Evolutionary conservation across 2,888 invertebrate species (phyloP), one percentile per base, ranked within the genome.

Genomic region (Melieria crassipennis): DNA sequence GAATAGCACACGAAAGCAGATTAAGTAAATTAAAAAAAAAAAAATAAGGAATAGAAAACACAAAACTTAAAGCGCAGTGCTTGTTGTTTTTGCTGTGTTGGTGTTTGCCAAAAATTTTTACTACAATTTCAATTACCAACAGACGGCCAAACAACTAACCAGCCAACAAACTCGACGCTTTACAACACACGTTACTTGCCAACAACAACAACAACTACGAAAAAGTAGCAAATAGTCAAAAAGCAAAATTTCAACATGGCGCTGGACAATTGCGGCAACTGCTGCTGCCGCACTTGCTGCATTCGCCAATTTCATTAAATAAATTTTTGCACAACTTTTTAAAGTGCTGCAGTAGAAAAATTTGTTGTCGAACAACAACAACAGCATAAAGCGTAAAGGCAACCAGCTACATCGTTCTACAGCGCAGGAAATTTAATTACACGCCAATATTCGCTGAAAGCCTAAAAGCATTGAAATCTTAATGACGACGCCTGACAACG

Each of bases 231-330:
- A 52, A 5, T 4, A 52, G 13, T 52, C 13, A 52, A 52, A n/a
- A 30, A n/a, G 42, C 50, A 55, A 50, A 65, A 65, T 56, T 43
- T 16, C 52, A 64, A 48, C 30, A 16, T 63, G 63, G 48, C 16
- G 63, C 63, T 7, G 52, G 30, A 30, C 30, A 50, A 64, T 30
- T 30, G n/a, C 30, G 52, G 30, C 42, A 64, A 65, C 45, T 55
- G 30, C 45, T 61, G 43, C 45, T 45, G 43, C 45, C 5, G 11
- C 42, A 52, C 5, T 52, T 52, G 11, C 1, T 52, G 7, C 50
- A 50, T 50, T 50, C 50, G 7, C 7, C 11, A 6, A 52, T 52
- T 52, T 52, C 5, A 7, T n/a, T 52, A n/a, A n/a, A 52, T n/a
- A n/a, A 52, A 52, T 7, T 52, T 52, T 9, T 52, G 13, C 6